Conservation (phyloP, 1,140 invertebrate species). For the Cherax destructor region DNA sequence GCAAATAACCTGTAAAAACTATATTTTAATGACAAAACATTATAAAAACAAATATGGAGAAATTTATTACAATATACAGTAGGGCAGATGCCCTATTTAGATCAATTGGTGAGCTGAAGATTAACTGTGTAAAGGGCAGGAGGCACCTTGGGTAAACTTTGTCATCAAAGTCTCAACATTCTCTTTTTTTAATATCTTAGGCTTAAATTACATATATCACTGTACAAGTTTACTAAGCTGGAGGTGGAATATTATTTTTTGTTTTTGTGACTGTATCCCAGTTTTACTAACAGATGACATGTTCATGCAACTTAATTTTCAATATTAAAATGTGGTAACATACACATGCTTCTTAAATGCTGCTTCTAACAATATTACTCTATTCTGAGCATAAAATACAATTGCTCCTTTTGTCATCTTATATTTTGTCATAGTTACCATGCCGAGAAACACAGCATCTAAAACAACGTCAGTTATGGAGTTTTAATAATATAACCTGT, state of each 20-base stretch:
- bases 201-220: neutral
- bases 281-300: too few species aligned
- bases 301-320: neutral
- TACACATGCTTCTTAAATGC: neutral
- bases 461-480: neutral
- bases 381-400: neutral
- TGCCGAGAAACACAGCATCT: too few species aligned
- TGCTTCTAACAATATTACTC: neutral
- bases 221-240: neutral
- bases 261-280: too few species aligned
- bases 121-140: neutral
- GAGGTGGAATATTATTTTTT: neutral
- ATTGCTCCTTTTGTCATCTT: neutral
- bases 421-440: neutral
- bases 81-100: too few species aligned
- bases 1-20: too few species aligned
- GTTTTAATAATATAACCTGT: neutral
- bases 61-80: too few species aligned
- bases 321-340: neutral
- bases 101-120: neutral
- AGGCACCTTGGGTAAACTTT: neutral
- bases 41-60: too few species aligned
- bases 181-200: neutral
- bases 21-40: too few species aligned
- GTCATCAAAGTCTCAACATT: neutral